Conservation (phyloP, 1,140 invertebrate genomes). For the Psix sp. region DNA sequence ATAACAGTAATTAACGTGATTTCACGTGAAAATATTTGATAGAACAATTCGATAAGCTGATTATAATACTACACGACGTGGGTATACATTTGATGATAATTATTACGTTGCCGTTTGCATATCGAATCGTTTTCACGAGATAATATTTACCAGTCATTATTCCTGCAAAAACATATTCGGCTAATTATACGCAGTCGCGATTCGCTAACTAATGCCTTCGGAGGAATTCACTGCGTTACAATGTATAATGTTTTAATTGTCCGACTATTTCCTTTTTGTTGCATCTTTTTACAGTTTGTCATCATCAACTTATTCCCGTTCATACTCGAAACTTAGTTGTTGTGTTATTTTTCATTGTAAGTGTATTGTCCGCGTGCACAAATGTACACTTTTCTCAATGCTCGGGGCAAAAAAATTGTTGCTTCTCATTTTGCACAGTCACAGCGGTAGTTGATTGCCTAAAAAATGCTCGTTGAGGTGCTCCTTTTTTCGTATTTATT, state of each 20-base stretch:
- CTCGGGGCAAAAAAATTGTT: slow-evolving; percentile 15
- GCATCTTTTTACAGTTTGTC: neutral
- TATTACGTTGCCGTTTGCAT: slow-evolving; percentile 54
- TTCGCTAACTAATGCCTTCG: slow-evolving; percentile 21
- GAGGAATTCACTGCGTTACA: slow-evolving; percentile 32
- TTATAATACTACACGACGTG: slow-evolving; percentile 47
- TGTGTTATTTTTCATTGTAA: neutral
- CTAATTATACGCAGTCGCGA: slow-evolving; percentile 44
- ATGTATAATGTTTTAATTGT: slow-evolving; percentile 51
- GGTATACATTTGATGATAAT: slow-evolving; percentile 58
- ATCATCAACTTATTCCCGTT: no score
- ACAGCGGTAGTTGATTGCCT: slow-evolving; percentile 49
- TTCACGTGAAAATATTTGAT: slow-evolving; percentile 61
- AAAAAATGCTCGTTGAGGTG: slow-evolving; percentile 42
- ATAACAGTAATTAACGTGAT: slow-evolving; percentile 61
- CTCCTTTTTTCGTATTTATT: slow-evolving; percentile 23
- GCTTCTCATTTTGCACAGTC: slow-evolving; percentile 44
- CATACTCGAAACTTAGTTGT: no score
- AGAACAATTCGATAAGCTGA: slow-evolving; percentile 62
- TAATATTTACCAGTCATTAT: slow-evolving; percentile 58
- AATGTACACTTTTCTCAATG: slow-evolving; percentile 16
- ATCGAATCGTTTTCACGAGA: slow-evolving; percentile 56
- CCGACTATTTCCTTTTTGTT: slow-evolving; percentile 9
- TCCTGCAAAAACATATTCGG: slow-evolving; percentile 45
- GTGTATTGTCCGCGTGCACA: neutral